phyloP scores from a whole-genome alignment of 2,113 vertebrate species.

The Neopipo cinnamomea region DNA sequence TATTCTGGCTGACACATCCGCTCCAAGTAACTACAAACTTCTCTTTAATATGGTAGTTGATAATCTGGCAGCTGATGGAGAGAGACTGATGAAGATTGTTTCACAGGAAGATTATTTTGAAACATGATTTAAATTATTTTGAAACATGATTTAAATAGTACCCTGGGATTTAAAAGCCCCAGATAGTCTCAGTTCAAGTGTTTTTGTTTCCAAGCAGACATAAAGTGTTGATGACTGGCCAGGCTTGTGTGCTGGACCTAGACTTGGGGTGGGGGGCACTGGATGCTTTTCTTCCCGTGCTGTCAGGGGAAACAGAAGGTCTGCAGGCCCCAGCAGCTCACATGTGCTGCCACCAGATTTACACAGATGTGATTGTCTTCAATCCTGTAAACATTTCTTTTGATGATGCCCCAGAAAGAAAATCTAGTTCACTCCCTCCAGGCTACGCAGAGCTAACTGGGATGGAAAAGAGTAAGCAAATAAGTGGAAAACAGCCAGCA shows the following conservation, averaged over 20 bases:
- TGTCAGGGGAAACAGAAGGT: not conserved
- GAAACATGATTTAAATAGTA: not conserved
- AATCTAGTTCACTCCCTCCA: slow-evolving; percentile 46
- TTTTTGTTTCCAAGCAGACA: not conserved
- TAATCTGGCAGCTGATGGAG: not conserved
- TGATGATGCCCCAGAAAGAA: slow-evolving; percentile 42
- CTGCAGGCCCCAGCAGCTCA: not conserved
- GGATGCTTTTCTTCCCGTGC: rapidly evolving
- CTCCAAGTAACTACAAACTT: not conserved
- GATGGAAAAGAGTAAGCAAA: slow-evolving; percentile 46
- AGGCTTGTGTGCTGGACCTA: not conserved
- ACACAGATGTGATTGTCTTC: not conserved
- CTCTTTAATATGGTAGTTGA: not conserved
- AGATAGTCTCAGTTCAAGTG: not conserved
- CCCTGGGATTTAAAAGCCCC: not conserved
- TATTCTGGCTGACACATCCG: not conserved
- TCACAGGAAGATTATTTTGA: not conserved
- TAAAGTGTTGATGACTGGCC: not conserved
- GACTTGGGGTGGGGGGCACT: not conserved
- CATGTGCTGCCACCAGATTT: slow-evolving; percentile 17
- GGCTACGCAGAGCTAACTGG: slow-evolving; percentile 29
- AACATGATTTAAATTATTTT: not conserved
- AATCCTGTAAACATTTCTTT: not conserved
- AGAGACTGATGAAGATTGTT: not conserved
- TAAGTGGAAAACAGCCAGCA: slow-evolving; percentile 14